Evolutionary conservation across 2,113 vertebrate species (phyloP).

Genomic region (Stigmatopora nigra): DNA sequence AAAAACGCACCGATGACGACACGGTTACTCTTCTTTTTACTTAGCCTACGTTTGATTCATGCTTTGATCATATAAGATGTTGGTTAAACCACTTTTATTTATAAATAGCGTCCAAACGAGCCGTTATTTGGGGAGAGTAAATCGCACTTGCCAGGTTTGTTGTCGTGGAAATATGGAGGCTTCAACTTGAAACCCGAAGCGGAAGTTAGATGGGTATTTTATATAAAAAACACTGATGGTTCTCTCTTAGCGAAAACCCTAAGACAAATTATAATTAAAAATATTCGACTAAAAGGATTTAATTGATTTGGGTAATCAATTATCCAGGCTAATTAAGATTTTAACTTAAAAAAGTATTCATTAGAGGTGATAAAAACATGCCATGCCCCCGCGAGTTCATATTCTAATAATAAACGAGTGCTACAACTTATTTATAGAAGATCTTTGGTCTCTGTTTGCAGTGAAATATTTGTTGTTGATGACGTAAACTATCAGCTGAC

Average conservation of each 20-base stretch:
- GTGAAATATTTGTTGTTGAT: slow-evolving; percentile 40
- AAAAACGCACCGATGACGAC: not conserved
- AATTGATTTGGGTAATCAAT: not conserved
- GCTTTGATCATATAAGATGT: not conserved
- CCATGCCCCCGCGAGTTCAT: not conserved
- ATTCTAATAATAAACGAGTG: not conserved
- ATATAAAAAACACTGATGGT: not conserved
- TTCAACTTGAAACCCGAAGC: slow-evolving; percentile 2
- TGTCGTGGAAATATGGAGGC: not conserved
- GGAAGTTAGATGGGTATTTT: slow-evolving; percentile 22
- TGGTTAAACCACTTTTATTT: not conserved
- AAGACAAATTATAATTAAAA: not conserved
- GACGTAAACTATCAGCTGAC: slow-evolving; percentile 52
- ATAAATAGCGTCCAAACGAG: not conserved
- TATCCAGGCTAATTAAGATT: not conserved
- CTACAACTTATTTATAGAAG: not conserved
- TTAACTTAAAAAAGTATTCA: not conserved
- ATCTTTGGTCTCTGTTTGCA: not conserved
- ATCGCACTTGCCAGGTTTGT: not conserved
- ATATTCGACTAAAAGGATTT: not conserved
- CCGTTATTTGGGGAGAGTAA: not conserved
- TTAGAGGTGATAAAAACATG: not conserved
- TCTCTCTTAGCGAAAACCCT: slow-evolving; percentile 7
- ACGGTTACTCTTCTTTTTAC: too few relatives aligned
- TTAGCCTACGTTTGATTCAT: not conserved